Evolutionary conservation across 2,888 invertebrate genomes (phyloP).

Genomic region (Alloplasta piceator): DNA sequence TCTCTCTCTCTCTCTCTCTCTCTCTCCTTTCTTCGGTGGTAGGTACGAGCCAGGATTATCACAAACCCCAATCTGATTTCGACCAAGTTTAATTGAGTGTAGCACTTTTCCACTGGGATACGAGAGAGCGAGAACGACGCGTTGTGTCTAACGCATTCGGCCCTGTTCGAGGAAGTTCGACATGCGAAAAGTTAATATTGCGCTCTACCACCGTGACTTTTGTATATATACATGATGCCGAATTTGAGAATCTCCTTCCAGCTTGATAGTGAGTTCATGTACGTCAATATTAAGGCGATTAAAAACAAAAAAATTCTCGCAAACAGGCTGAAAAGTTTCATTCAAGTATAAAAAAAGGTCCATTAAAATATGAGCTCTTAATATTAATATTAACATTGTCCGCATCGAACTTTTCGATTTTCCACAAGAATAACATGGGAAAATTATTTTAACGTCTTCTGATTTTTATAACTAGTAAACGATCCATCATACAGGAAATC

Average conservation of each 20-base stretch:
- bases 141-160: constrained; percentile 9
- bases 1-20: constrained; percentile 21
- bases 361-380: too few species aligned
- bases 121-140: constrained; percentile 10
- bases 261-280: too few species aligned
- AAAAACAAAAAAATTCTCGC: too few species aligned
- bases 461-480: too few species aligned
- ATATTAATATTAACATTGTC: too few species aligned
- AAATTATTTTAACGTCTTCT: too few species aligned
- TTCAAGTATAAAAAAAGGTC: too few species aligned
- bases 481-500: too few species aligned
- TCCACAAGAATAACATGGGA: too few species aligned
- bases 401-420: too few species aligned
- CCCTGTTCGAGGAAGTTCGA: constrained; percentile 29
- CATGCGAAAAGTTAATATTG: constrained; percentile 10
- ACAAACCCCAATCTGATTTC: constrained; percentile 77
- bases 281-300: too few species aligned
- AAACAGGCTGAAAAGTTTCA: too few species aligned
- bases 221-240: neutral
- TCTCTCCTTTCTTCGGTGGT: constrained; percentile 57
- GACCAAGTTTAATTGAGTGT: constrained; percentile 81
- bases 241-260: neutral
- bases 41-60: constrained; percentile 33
- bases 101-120: constrained; percentile 72
- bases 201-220: neutral